Evolutionary conservation across 2,113 vertebrate genomes (phyloP).

Genomic region (Bostrychus sinensis): DNA sequence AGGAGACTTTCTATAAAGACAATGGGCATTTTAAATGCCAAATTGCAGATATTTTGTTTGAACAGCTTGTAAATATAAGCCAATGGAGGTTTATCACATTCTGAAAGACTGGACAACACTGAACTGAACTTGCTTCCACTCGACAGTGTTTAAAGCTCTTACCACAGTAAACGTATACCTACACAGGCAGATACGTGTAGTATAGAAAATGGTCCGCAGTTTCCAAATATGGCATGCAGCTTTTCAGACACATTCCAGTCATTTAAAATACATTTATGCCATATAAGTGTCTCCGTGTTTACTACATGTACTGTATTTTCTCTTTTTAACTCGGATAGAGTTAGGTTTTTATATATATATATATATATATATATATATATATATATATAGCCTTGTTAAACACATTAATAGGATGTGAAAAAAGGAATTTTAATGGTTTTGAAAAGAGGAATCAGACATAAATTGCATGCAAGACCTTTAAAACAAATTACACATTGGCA

Average conservation of each 20-base stretch:
- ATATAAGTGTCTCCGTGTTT: background rate
- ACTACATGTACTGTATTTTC: constrained; percentile 1
- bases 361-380: background rate
- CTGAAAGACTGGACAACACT: constrained; percentile 10
- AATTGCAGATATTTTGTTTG: too few relatives aligned
- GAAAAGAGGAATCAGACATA: background rate
- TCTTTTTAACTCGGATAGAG: constrained; percentile 2
- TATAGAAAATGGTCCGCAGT: background rate
- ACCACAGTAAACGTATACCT: too few relatives aligned
- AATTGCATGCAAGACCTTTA: background rate
- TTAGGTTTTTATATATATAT: background rate
- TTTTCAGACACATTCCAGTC: constrained; percentile 42
- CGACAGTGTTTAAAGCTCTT: constrained; percentile 15
- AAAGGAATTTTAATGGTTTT: background rate
- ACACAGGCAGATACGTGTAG: too few relatives aligned
- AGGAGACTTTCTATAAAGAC: background rate
- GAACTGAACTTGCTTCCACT: background rate
- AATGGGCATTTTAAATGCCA: background rate
- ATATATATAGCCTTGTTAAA: too few relatives aligned
- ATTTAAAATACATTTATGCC: background rate
- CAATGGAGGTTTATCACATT: background rate
- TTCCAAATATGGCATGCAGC: background rate
- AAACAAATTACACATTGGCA: constrained; percentile 3
- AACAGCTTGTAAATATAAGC: background rate
- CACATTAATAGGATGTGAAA: constrained; percentile 1